Evolutionary conservation across 2,888 invertebrate genomes (phyloP), one percentile per base, ranked within the genome.

Genomic region (Coelinius sp.): DNA sequence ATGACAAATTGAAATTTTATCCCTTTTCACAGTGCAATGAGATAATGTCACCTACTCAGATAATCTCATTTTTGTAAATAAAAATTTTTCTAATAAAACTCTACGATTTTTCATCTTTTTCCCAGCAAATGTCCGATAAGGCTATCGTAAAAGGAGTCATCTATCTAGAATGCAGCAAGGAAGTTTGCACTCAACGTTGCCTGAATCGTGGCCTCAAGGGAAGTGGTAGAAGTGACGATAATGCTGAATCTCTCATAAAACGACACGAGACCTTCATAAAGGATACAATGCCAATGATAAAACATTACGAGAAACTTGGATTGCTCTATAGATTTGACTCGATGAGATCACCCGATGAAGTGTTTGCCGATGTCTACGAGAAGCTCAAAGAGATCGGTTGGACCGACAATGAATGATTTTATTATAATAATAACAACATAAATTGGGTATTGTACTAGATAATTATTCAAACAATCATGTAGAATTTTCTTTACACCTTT

Each of bases 171-270:
- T 98, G 99, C 84, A 91, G 92, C 0, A 92, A 93, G 80, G 92
- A 96, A 77, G 91, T 93, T 6, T 99, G 99, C 87, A 93, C 95
- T 0, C 89, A 93, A 35, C 91, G 99, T 49, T 99, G 98, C 85
- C 85, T 99, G 68, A 91, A 91, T 3, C 92, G 98, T 74, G 98
- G 98, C 0, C 93, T 94, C 64, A 93, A 92, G 53, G 97, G 95
- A 62, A 97, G 97, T 86, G 98, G 98, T 0, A 92, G 99, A 10
- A 91, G 94, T 0, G 99, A 99, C 86, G 99, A 99, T 87, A 99
- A 99, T 84, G 86, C 92, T 52, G 96, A 97, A 46, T 94, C 94
- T 79, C 89, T 98, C 59, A 92, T 93, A 80, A 97, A 97, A 85
- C 91, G 98, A 73, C 95, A 97, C 81, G 90, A 92, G 78, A 98